phyloP scores from a whole-genome alignment of 2,797 vertebrate genomes.

The Amphiprion clarkii region DNA sequence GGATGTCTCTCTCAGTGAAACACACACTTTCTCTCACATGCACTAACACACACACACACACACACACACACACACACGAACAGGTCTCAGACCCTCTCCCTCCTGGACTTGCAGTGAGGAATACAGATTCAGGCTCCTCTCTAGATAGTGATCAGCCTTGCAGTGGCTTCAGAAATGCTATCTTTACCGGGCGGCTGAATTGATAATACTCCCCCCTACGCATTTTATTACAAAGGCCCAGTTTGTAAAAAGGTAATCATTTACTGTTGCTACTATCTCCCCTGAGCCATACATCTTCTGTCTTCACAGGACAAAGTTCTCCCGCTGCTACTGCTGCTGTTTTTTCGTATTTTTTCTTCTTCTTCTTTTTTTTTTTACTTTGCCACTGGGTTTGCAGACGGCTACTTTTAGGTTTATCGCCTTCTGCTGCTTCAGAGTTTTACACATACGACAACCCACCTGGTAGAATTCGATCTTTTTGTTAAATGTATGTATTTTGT shows the following conservation, averaged over 20 bases:
- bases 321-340: slow-evolving; percentile 84
- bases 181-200: slow-evolving; percentile 95
- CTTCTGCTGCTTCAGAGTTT: slow-evolving; percentile 59
- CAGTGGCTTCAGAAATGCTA: slow-evolving; percentile 85
- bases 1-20: slow-evolving; percentile 77
- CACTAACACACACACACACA: slow-evolving; percentile 36
- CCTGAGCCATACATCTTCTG: slow-evolving; percentile 94
- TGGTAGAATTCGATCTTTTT: slow-evolving; percentile 44
- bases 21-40: slow-evolving; percentile 42
- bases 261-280: slow-evolving; percentile 92
- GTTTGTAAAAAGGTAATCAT: slow-evolving; percentile 95
- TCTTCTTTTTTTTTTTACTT: slow-evolving; percentile 50
- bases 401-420: slow-evolving; percentile 63
- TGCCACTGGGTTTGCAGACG: slow-evolving; percentile 44
- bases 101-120: slow-evolving; percentile 76
- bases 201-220: slow-evolving; percentile 89
- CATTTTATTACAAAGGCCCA: slow-evolving; percentile 96
- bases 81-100: slow-evolving; percentile 72
- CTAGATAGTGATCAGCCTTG: slow-evolving; percentile 82
- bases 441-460: slow-evolving; percentile 48
- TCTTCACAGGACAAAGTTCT: slow-evolving; percentile 93
- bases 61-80: slow-evolving; percentile 47
- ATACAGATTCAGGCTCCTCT: slow-evolving; percentile 82
- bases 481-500: slow-evolving; percentile 48
- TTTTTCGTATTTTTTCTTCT: slow-evolving; percentile 42